A percentile compares a stretch with the other conserved stretches of the same genome.
Evolutionary conservation across 2,797 vertebrate genomes (phyloP).

Genomic region (Cygnus olor): DNA sequence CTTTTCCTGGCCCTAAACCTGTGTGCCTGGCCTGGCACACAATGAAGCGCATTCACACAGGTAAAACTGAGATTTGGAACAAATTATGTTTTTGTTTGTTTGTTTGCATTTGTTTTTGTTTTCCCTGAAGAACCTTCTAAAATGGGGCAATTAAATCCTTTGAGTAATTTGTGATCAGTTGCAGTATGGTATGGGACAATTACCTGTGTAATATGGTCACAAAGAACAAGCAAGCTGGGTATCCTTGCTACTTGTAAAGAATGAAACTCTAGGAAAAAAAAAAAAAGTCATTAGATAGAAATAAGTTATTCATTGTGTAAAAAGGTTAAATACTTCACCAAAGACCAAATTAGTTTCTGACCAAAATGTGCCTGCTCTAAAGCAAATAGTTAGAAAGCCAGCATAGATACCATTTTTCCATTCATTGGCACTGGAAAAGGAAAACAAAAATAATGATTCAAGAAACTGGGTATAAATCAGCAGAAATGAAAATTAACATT

Average conservation of each 20-base stretch:
- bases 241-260: background rate
- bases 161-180: background rate
- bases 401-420: background rate
- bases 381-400: background rate
- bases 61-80: background rate
- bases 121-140: background rate
- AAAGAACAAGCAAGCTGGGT: background rate
- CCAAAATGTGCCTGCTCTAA: background rate
- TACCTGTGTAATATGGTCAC: background rate
- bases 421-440: background rate
- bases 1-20: background rate
- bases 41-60: background rate
- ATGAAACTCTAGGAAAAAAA: background rate
- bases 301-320: background rate
- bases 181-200: accelerated
- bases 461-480: background rate
- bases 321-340: background rate
- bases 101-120: no score
- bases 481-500: background rate
- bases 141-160: background rate
- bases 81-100: background rate
- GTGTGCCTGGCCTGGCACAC: background rate
- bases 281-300: background rate
- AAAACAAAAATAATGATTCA: background rate
- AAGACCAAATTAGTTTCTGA: background rate